Evolutionary conservation across 2,888 invertebrate genomes (phyloP).

Genomic region (Cheilosia impressa): DNA sequence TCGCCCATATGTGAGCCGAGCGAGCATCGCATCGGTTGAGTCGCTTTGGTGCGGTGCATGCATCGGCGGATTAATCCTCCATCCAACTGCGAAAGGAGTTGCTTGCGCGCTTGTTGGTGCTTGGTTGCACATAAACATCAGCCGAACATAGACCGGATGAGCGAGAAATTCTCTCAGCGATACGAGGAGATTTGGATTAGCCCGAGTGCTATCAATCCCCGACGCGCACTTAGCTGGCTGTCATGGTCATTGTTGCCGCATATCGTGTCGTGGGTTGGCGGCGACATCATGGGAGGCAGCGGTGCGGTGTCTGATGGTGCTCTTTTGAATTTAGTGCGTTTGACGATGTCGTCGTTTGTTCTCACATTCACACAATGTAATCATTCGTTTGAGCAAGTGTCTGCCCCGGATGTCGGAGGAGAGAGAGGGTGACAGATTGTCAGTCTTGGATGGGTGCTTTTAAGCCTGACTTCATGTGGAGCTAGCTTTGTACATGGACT

Average conservation of each 20-base stretch:
- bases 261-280: constrained; percentile 1
- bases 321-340: constrained; percentile 23
- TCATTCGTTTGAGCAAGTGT: constrained; percentile 41
- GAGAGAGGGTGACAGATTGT: not conserved
- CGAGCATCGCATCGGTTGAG: constrained; percentile 15
- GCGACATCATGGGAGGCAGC: constrained; percentile 3
- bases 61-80: constrained; percentile 67
- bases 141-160: constrained; percentile 58
- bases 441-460: too few species aligned
- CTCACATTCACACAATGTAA: constrained; percentile 51
- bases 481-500: too few species aligned
- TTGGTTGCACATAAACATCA: constrained; percentile 64
- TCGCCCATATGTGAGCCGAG: constrained; percentile 68
- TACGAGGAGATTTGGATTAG: constrained; percentile 71
- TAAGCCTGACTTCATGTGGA: too few species aligned
- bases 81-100: constrained; percentile 53
- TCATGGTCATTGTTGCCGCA: constrained; percentile 52
- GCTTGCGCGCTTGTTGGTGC: constrained; percentile 20
- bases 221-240: constrained; percentile 57
- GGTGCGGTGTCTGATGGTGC: constrained; percentile 2
- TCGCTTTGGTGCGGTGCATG: constrained; percentile 41
- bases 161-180: constrained; percentile 57
- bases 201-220: constrained; percentile 67
- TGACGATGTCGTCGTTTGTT: constrained; percentile 42
- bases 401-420: constrained; percentile 29